Percentiles rank a stretch among this genome's conserved stretches.
Evolutionary conservation across 2,113 vertebrate genomes (phyloP).

Genomic region (Chroicocephalus ridibundus): DNA sequence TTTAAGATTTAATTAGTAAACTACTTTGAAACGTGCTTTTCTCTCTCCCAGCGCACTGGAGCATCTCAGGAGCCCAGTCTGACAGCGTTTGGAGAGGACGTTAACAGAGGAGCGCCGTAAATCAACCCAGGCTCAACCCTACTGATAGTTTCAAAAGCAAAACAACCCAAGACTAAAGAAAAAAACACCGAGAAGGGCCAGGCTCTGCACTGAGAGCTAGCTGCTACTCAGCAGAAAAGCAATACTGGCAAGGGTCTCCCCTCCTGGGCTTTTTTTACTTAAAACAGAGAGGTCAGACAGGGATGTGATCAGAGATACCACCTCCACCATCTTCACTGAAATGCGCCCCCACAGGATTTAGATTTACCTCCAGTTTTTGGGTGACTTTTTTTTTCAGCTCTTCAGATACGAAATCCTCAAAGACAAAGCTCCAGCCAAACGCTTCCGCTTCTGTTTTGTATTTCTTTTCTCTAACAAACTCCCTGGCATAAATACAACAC

Average conservation of each 20-base stretch:
- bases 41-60: not conserved
- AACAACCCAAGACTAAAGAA: not conserved
- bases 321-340: not conserved
- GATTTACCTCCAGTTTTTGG: conserved; percentile 85
- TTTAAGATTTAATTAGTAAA: not conserved
- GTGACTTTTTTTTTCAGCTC: conserved; percentile 88
- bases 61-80: not conserved
- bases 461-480: conserved; percentile 87
- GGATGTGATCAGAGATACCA: not conserved
- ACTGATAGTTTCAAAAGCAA: not conserved
- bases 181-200: not conserved
- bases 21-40: not conserved
- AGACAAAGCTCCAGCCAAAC: conserved; percentile 98
- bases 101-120: not conserved
- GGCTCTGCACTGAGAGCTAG: not conserved
- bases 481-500: conserved; percentile 70
- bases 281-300: not conserved
- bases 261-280: not conserved
- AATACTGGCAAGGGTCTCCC: not conserved
- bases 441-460: conserved; percentile 92
- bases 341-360: not conserved
- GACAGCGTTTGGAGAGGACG: not conserved
- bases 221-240: not conserved
- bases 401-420: conserved; percentile 90
- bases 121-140: not conserved